Base-by-base conservation (phyloP, 2,113 vertebrate species). In the Sinocyclocheilus rhinocerous region DNA sequence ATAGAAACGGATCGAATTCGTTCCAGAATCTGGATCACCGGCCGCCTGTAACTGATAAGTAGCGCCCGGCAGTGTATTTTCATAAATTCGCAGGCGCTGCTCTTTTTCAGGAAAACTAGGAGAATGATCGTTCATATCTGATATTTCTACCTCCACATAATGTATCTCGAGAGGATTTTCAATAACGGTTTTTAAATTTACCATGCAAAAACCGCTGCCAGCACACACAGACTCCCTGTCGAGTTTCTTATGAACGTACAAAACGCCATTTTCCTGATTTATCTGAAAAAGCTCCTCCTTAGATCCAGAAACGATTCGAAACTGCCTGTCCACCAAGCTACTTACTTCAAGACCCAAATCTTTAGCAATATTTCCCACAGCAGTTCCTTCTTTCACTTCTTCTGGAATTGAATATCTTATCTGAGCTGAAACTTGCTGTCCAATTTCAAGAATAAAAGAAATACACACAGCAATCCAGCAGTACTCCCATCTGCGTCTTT, bases 241-340 rank as follows among this genome's bases (percentile, higher is more conserved):
- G 85, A 95, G 88, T 0, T 80, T 79, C 22, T 93, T 86, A 4
- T 87, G 91, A 65, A 92, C 82, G 0, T 89, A 81, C 87, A 96
- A 90, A 85, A 91, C 67, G 16, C 95, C 94, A 0, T 91, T 93
- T 18, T 91, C 89, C 67, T 42, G 50, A 69, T 90, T 86, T 82
- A 95, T 86, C 8, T 26, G 88, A 85, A 89, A 95, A 84, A 89
- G 81, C 73, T 90, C 88, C 78, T 93, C 89, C 1, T 84, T 88
- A 36, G 89, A 87, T 81, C 78, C 87, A 26, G 87, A 70, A 9
- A 89, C 84, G 18, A 90, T 88, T 52, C 89, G 88, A 39, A 90
- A 88, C 33, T 90, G 83, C 0, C 73, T 87, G 33, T 88, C 87
- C 0, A 26, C 69, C 50, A 94, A 90, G 69, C 90, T 76, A 4